A percentile compares a stretch with the other conserved stretches of the same genome.
Conservation (phyloP, 1,140 invertebrate species). For the Oryctes rhinoceros region DNA sequence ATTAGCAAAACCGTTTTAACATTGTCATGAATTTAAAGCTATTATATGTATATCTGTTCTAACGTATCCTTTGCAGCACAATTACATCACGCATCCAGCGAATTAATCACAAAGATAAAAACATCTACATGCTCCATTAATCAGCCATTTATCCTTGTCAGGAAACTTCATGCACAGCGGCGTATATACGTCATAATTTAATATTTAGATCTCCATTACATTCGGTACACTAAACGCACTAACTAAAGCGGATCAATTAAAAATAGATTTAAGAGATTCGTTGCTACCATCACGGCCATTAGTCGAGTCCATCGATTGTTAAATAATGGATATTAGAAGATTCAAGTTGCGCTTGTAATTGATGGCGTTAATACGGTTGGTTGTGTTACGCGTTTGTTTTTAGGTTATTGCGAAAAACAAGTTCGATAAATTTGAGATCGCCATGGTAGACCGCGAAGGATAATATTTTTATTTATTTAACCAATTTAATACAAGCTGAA, state of each 20-base stretch:
- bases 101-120: constrained; percentile 7
- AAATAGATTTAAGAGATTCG: constrained; percentile 10
- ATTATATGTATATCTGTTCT: too few relatives aligned
- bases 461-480: too few relatives aligned
- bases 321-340: not conserved
- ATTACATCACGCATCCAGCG: not conserved
- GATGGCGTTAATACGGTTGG: too few relatives aligned
- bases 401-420: too few relatives aligned
- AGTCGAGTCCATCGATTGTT: not conserved
- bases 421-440: not conserved
- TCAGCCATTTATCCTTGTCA: constrained; percentile 1
- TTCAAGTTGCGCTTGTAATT: too few relatives aligned
- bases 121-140: not conserved
- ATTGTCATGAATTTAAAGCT: too few relatives aligned
- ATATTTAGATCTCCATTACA: not conserved
- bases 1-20: too few relatives aligned
- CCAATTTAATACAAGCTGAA: too few relatives aligned
- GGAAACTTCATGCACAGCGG: not conserved
- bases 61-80: not conserved
- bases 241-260: constrained; percentile 6
- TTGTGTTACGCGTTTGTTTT: too few relatives aligned
- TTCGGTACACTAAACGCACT: not conserved
- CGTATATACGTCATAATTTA: not conserved
- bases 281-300: not conserved
- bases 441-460: not conserved